Evolutionary conservation across 1,140 invertebrate species (phyloP), one percentile per base, ranked within the genome.

Genomic region (Hylaeus anthracinus): DNA sequence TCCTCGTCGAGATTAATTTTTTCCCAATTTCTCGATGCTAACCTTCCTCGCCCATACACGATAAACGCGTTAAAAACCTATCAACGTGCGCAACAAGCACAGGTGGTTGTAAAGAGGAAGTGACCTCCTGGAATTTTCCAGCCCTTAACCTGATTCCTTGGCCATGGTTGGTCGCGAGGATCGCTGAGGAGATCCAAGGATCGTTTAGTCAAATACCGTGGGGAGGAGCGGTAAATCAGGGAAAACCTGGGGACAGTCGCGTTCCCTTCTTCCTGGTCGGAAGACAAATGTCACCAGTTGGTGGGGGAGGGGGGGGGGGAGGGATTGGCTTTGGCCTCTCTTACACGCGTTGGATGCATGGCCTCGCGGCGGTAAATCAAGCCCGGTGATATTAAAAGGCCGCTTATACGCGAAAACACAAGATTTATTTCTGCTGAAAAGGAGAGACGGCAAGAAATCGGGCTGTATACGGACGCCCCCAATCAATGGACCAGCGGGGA

Each of bases 341-440:
- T 73, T 73, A 15, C 61, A 15, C 76, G 72, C 81, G 79, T 78
- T 85, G 85, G 90, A 66, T 87, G 89, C 90, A 89, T 83, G 87
- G 86, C 86, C 87, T 87, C 66, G 84, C 84, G 88, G 87, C 90
- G 89, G 89, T 92, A 92, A 92, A 92, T 92, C 91, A 92, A 92
- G 89, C 74, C 82, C 84, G 90, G 89, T 92, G 91, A 91, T 92
- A 92, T 92, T 92, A 92, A 92, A 92, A 92, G 91, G 88, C 90
- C 91, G 90, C 91, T 91, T 92, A 92, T 92, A 92, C 90, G 89
- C 89, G 91, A 92, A 92, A 92, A 92, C 87, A 86, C 88, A 92
- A 91, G 90, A 92, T 92, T 92, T 92, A 92, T 92, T 90, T 91
- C 87, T 86, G 53, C 43, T 56, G 77, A 75, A 63, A 63, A 72